Conservation (phyloP, 2,113 vertebrate genomes). For the Oenanthe oenanthe region DNA sequence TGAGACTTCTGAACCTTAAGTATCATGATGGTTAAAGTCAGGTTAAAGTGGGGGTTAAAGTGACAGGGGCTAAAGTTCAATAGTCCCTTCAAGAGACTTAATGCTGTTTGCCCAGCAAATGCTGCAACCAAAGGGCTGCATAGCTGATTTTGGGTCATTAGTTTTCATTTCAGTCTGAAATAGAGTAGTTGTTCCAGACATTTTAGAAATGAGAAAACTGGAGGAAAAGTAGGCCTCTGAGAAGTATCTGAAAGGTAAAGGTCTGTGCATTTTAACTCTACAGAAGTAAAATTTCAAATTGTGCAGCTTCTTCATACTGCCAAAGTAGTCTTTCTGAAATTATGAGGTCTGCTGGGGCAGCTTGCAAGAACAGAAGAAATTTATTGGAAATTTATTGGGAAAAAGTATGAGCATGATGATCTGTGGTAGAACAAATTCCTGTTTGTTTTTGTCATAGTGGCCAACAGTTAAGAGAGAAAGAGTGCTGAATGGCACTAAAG, state of each 20-base stretch:
- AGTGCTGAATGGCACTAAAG: too few species aligned
- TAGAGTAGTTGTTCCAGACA: neutral
- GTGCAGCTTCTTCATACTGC: neutral
- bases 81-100: neutral
- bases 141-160: neutral
- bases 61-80: neutral
- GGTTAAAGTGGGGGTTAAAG: neutral
- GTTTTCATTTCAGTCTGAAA: neutral
- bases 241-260: neutral
- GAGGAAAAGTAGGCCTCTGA: neutral
- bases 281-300: neutral
- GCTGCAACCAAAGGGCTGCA: neutral
- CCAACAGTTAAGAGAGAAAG: too few species aligned
- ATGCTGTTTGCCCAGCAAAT: neutral
- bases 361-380: neutral
- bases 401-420: too few species aligned
- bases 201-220: neutral
- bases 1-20: neutral
- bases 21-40: neutral
- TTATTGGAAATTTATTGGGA: too few species aligned
- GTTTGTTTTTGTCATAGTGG: too few species aligned
- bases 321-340: neutral
- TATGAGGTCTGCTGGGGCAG: neutral
- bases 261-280: neutral
- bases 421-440: too few species aligned